phyloP scores from a whole-genome alignment of 2,113 vertebrate species.

The Nycticorax nycticorax region DNA sequence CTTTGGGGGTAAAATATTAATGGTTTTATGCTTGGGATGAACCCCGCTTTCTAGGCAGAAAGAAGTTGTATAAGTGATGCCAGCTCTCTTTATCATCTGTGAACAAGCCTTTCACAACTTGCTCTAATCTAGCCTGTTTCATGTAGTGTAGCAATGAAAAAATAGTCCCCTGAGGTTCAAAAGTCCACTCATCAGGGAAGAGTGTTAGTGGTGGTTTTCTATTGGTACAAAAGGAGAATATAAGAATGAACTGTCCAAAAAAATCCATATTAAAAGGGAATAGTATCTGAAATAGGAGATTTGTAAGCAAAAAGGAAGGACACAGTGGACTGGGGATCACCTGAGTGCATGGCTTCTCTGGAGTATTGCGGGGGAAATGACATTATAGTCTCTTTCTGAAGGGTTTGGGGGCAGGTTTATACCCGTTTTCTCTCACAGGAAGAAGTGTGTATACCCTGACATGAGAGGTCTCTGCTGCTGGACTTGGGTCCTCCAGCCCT shows the following conservation, averaged over 20 bases:
- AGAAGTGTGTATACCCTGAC: neutral
- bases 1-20: neutral
- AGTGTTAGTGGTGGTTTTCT: neutral
- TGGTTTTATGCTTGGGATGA: neutral
- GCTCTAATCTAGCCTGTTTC: neutral
- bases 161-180: neutral
- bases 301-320: neutral
- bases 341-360: neutral
- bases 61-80: neutral
- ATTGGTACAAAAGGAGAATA: neutral
- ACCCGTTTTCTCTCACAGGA: neutral
- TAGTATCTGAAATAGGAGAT: neutral
- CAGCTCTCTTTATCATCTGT: neutral
- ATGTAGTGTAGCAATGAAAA: neutral
- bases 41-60: neutral
- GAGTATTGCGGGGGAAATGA: neutral
- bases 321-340: neutral
- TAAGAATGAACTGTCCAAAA: neutral
- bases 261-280: neutral
- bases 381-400: neutral
- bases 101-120: neutral
- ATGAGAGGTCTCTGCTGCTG: neutral
- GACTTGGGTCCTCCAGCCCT: fast-evolving
- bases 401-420: neutral
- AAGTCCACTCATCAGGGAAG: neutral